Conservation (phyloP, 1,140 invertebrate species). For the Aphelinus atriplicis region DNA sequence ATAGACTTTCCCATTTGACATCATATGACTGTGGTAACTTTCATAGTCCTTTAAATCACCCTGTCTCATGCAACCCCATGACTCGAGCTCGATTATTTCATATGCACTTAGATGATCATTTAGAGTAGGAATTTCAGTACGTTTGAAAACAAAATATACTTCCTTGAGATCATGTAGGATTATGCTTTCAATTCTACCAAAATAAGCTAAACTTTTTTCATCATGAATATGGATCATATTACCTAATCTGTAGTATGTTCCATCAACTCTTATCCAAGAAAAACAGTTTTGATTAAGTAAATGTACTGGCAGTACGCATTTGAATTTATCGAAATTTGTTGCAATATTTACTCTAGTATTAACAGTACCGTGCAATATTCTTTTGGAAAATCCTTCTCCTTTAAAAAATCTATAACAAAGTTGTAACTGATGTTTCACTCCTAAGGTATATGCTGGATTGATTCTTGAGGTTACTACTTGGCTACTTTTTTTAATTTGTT, state of each 20-base stretch:
- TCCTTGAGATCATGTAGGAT: background rate
- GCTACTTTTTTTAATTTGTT: constrained; percentile 37
- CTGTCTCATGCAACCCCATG: background rate
- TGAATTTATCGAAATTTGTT: background rate
- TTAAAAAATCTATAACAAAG: constrained; percentile 32
- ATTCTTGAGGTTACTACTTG: constrained; percentile 36
- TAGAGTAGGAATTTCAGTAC: background rate
- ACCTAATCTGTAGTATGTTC: constrained; percentile 9
- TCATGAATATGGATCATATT: background rate
- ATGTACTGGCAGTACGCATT: background rate
- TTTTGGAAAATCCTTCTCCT: constrained; percentile 21
- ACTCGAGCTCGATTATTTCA: background rate
- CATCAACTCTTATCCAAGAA: constrained; percentile 14
- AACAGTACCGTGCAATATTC: constrained; percentile 3
- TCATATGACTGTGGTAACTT: background rate
- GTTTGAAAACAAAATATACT: constrained; percentile 3
- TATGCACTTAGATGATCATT: constrained; percentile 11
- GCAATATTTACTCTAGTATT: background rate
- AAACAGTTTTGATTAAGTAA: background rate
- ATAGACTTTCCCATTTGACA: background rate
- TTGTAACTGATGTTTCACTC: constrained; percentile 32
- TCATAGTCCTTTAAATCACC: background rate
- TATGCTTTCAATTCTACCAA: constrained; percentile 16
- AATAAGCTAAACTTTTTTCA: background rate
- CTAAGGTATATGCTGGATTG: constrained; percentile 27